Evolutionary conservation across 2,113 vertebrate genomes (phyloP).

Genomic region (Pogona vitticeps): DNA sequence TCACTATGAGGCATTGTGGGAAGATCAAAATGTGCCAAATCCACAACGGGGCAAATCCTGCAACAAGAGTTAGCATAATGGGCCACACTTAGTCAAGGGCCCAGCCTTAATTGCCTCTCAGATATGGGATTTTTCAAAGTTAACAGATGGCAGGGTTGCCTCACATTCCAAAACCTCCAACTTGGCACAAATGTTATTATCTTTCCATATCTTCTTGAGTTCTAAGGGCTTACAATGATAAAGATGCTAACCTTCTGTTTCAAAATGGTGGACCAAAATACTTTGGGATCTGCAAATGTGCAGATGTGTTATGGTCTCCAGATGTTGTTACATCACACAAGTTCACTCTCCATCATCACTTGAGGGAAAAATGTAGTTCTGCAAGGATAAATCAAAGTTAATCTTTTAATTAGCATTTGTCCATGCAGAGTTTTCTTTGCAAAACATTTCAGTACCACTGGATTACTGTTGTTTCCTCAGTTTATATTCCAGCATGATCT

Average conservation of each 20-base stretch:
- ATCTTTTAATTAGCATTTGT: conserved; percentile 6
- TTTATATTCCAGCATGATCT: not conserved
- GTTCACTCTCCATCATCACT: conserved; percentile 2
- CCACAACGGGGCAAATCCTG: too few relatives aligned
- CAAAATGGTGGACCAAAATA: not conserved
- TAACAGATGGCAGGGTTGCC: not conserved
- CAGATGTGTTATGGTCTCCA: not conserved
- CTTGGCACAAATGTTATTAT: not conserved
- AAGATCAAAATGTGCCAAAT: too few relatives aligned
- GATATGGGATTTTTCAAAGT: not conserved
- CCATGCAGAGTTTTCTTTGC: not conserved
- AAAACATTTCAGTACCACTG: not conserved
- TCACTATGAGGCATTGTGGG: too few relatives aligned
- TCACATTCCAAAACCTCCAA: not conserved
- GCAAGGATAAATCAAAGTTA: conserved; percentile 1
- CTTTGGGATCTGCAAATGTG: not conserved
- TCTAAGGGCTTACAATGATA: not conserved
- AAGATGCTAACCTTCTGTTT: not conserved
- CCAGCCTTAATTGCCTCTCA: too few relatives aligned
- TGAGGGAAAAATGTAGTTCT: not conserved
- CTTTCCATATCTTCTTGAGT: not conserved
- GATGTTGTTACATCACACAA: not conserved
- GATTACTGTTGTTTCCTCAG: not conserved
- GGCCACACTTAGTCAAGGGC: too few relatives aligned
- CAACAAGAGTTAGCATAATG: too few relatives aligned